These are phyloP conservation scores for Nephotettix cincticeps DNA, from an alignment of 1,140 invertebrate species.

Conservation along the genomic window DNA sequence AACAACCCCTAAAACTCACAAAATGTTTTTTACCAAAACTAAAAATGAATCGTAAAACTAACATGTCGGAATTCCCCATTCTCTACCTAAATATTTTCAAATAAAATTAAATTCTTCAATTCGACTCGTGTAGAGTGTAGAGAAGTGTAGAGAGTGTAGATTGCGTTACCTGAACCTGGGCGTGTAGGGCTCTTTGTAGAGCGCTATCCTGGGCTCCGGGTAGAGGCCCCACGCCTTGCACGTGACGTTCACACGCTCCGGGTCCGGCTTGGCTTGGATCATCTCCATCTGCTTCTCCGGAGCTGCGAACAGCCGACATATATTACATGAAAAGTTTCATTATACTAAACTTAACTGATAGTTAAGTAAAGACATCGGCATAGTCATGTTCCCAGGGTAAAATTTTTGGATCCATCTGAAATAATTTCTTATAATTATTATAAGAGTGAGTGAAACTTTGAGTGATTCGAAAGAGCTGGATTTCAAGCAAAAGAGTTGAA, in stretches of 20 bases:
- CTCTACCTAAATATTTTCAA: too few species aligned
- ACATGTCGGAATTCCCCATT: too few species aligned
- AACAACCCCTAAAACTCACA: too few species aligned
- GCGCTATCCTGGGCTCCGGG: conserved; percentile 52
- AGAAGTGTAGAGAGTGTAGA: too few species aligned
- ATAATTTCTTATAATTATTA: background rate
- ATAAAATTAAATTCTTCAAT: too few species aligned
- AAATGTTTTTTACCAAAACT: too few species aligned
- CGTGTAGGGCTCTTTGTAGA: conserved; percentile 35
- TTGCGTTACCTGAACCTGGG: background rate
- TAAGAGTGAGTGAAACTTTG: background rate
- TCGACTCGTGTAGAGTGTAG: too few species aligned
- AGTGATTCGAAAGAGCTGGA: background rate
- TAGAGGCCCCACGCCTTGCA: conserved; percentile 54
- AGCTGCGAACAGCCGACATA: conserved; percentile 46
- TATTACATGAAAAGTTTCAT: background rate
- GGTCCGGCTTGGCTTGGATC: conserved; percentile 47
- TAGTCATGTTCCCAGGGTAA: background rate
- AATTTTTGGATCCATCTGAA: background rate
- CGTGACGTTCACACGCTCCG: conserved; percentile 50
- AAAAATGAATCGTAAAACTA: too few species aligned
- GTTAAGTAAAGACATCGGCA: background rate
- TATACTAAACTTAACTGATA: background rate
- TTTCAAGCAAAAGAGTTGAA: too few species aligned
- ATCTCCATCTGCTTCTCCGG: conserved; percentile 53